A percentile compares a stretch with the other conserved stretches of the same genome.
Conservation (phyloP, 2,113 vertebrate genomes). For the Syrmaticus mikado region DNA sequence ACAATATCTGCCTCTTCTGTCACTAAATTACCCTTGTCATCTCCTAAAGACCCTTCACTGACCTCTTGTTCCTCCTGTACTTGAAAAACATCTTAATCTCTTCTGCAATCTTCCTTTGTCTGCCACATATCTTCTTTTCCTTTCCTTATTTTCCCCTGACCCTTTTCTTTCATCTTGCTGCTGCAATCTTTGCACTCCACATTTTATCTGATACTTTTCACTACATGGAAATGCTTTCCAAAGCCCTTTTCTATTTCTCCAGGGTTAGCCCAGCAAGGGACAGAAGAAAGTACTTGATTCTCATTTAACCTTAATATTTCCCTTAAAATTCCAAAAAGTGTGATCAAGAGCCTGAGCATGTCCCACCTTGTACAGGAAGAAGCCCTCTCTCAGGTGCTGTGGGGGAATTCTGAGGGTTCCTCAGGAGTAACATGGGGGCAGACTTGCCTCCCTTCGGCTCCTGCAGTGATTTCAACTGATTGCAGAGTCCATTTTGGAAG, state of each 20-base stretch:
- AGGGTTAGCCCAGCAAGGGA: neutral
- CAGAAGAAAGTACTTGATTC: constrained; percentile 17
- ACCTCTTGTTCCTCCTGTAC: constrained; percentile 65
- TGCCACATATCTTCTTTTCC: constrained; percentile 27
- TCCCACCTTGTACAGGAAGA: neutral
- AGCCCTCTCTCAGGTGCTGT: neutral
- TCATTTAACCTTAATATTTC: neutral
- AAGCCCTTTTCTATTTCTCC: constrained; percentile 4
- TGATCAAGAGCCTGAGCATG: neutral
- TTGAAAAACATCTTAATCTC: constrained; percentile 69
- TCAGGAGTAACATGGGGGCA: neutral
- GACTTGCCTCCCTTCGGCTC: constrained; percentile 35
- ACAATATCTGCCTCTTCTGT: constrained; percentile 53
- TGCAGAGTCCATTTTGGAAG: constrained; percentile 37
- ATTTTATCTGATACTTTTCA: constrained; percentile 30
- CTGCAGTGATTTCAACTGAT: neutral
- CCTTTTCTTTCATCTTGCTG: constrained; percentile 51
- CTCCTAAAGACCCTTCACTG: constrained; percentile 55
- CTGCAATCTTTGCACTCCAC: constrained; percentile 39
- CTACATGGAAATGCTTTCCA: constrained; percentile 15
- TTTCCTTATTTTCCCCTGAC: constrained; percentile 41
- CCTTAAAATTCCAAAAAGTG: neutral
- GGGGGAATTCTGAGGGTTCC: neutral
- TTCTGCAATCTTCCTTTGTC: constrained; percentile 65
- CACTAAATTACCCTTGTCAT: constrained; percentile 65